Percentiles rank a stretch among this genome's conserved stretches.
Evolutionary conservation across 2,797 vertebrate genomes (phyloP).

Genomic region (Morelia viridis): DNA sequence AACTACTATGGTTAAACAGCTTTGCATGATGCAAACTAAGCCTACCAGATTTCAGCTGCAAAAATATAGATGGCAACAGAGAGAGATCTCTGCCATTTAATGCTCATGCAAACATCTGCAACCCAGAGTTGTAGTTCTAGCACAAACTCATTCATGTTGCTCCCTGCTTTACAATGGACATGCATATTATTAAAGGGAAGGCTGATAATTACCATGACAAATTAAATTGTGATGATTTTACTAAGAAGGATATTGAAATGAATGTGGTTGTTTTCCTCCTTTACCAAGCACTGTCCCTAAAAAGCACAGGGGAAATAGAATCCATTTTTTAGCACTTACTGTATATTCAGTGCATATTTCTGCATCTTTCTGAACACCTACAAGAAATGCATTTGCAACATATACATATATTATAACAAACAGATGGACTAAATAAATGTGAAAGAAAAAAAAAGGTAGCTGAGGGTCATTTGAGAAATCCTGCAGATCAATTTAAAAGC

Average conservation of each 20-base stretch:
- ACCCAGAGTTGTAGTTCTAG: not conserved
- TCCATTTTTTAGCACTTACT: not conserved
- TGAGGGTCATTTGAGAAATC: not conserved
- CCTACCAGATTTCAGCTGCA: not conserved
- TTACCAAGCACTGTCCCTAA: not conserved
- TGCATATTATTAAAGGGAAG: not conserved
- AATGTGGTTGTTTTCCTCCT: not conserved
- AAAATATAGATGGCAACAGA: not conserved
- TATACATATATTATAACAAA: not conserved
- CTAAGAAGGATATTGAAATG: no score
- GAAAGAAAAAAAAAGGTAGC: not conserved
- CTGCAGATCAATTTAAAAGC: conserved; percentile 25
- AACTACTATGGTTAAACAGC: not conserved
- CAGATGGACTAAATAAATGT: not conserved
- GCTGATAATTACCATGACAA: not conserved
- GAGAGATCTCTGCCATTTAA: not conserved
- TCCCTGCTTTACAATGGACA: not conserved
- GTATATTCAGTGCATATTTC: not conserved
- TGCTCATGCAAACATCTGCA: not conserved
- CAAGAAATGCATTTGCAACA: not conserved
- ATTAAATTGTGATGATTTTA: not conserved
- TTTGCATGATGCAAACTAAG: not conserved
- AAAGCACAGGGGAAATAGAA: not conserved
- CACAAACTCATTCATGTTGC: not conserved
- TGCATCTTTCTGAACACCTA: not conserved